Evolutionary conservation across 2,113 vertebrate genomes (phyloP).

Genomic region (Nipponia nippon): DNA sequence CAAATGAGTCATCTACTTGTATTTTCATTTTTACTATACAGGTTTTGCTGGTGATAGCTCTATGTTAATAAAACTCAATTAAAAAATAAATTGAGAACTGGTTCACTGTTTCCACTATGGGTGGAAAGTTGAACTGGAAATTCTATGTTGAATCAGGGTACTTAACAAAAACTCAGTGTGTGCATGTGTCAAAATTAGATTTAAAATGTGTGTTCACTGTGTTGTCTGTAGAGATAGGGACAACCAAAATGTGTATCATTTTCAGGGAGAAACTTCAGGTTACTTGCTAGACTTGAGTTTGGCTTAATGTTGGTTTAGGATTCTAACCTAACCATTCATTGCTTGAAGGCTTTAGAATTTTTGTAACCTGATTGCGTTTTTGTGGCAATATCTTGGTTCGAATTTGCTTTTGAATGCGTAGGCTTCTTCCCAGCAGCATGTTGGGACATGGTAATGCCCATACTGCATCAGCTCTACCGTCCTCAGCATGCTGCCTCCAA

Average conservation of each 20-base stretch:
- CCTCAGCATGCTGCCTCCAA: background rate
- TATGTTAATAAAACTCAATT: background rate
- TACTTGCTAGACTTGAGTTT: background rate
- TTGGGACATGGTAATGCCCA: no score
- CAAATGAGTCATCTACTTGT: background rate
- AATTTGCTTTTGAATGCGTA: background rate
- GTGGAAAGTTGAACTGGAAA: background rate
- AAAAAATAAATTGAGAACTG: background rate
- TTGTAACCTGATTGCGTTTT: background rate
- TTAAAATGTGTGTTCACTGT: background rate
- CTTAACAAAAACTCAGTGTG: background rate
- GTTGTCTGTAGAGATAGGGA: background rate
- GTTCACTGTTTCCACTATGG: background rate
- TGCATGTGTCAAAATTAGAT: background rate
- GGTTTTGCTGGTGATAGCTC: background rate
- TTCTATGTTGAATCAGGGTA: background rate
- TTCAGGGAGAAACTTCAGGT: background rate
- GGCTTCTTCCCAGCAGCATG: background rate
- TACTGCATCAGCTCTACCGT: background rate
- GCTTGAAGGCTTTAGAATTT: background rate
- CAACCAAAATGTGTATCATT: background rate
- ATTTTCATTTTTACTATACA: background rate
- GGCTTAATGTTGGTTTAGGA: background rate
- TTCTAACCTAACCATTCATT: background rate
- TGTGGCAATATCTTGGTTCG: background rate